These are phyloP conservation scores for Scrobipalpa atriplicella DNA, from an alignment of 2,888 invertebrate genomes.

Conservation along the genomic window DNA sequence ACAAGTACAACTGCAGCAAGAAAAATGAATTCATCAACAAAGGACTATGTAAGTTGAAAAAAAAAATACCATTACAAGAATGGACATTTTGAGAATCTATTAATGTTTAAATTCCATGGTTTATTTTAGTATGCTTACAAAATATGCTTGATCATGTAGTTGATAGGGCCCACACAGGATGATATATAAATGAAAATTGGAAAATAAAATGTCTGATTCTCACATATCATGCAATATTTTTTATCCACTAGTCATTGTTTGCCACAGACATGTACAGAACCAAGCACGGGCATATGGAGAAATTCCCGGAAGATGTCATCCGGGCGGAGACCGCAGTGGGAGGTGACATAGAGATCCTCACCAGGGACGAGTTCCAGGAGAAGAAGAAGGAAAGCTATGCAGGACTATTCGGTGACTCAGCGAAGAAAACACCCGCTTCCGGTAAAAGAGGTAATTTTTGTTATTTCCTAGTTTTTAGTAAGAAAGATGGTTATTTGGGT, in stretches of 20 bases:
- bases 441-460: conserved; percentile 58
- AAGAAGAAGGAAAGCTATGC: conserved; percentile 74
- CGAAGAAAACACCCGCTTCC: conserved; percentile 57
- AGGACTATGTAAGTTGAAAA: conserved; percentile 87
- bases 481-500: too few species aligned
- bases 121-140: too few species aligned
- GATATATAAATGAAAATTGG: too few species aligned
- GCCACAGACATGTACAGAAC: conserved; percentile 83
- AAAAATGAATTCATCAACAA: conserved; percentile 92
- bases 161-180: too few species aligned
- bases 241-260: background rate
- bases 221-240: background rate
- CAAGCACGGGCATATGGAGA: conserved; percentile 88
- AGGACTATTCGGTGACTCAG: conserved; percentile 69
- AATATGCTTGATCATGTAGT: too few species aligned
- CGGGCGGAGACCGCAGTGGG: conserved; percentile 88
- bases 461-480: too few species aligned
- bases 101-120: too few species aligned
- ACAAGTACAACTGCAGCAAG: conserved; percentile 89
- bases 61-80: background rate
- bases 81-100: background rate
- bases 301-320: conserved; percentile 90
- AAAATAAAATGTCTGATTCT: too few species aligned
- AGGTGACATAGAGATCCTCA: conserved; percentile 87
- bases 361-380: conserved; percentile 80